Base-by-base conservation (phyloP, 2,797 vertebrate species). In the Halcyon leucocephala region DNA sequence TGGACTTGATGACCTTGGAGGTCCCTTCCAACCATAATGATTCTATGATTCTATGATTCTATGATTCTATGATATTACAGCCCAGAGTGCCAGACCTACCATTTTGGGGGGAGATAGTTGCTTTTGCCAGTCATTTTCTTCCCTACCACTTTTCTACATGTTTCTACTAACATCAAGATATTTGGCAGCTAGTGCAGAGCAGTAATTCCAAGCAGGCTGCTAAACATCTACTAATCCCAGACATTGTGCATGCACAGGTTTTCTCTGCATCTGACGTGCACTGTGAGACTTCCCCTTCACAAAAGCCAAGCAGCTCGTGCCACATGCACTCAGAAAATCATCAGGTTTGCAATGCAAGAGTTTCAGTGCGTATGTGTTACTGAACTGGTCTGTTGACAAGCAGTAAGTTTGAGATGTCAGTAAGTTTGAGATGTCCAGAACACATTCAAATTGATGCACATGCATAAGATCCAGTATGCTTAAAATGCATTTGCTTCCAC, bases 61-160 rank as follows among this genome's bases (percentile, higher is more conserved):
- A n/a, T n/a, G n/a, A n/a, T n/a, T n/a, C n/a, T n/a, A n/a, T n/a
- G n/a, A 35, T 67, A 29, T 81, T 81, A 78, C 8, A 97, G 70
- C 15, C 62, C 70, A 72, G 24, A 57, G 26, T 51, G 57, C 57
- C 82, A 90, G 58, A 69, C 46, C 42, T 78, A 69, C 9, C 28
- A 8, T 54, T 54, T 55, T 58, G 35, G 37, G 20, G 29, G 12
- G 44, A 94, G 22, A 57, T 14, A 39, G 73, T 58, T 94, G 57
- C 49, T 86, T 93, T 86, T 90, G 29, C 37, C 44, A 52, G 69
- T 81, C 35, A 76, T 93, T 94, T 95, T 86, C 55, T 94, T 94
- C 77, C 49, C 49, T 86, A 46, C 14, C 37, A 67, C 35, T 91
- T 83, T 72, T 35, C 60, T 61, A 33, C 18, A 12, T 76, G 86